phyloP scores from a whole-genome alignment of 2,797 vertebrate genomes.

The Pitangus sulphuratus region DNA sequence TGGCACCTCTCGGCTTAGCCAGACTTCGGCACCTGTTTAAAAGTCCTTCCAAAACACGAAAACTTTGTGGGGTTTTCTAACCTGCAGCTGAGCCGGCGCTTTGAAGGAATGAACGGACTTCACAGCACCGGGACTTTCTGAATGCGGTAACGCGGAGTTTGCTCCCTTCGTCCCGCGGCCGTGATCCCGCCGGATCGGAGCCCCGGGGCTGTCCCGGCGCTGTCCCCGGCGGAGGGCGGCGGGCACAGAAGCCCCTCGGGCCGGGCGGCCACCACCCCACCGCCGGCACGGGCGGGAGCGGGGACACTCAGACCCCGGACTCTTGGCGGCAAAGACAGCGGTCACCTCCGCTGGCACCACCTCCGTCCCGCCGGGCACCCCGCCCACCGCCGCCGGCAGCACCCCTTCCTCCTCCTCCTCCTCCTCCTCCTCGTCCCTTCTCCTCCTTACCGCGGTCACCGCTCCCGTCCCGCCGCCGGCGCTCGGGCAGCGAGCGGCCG shows the following conservation, averaged over 20 bases:
- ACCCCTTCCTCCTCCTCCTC: not conserved
- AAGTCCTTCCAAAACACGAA: not conserved
- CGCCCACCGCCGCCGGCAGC: not conserved
- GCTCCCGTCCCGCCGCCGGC: not conserved
- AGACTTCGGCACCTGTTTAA: not conserved
- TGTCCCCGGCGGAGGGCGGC: not conserved
- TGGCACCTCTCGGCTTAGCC: not conserved
- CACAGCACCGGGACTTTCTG: not conserved
- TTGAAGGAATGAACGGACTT: accelerated
- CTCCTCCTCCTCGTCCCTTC: not conserved
- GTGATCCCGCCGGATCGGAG: not conserved
- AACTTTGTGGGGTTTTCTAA: not conserved
- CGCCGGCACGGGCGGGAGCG: not conserved
- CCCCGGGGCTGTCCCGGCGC: not conserved
- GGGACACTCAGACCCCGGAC: not conserved
- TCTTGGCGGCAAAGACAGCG: not conserved
- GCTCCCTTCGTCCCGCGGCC: not conserved
- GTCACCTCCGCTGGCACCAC: not conserved
- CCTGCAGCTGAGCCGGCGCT: not conserved
- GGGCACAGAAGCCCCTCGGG: not conserved
- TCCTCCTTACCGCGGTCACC: not conserved
- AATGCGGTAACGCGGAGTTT: not conserved
- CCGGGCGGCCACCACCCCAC: not conserved
- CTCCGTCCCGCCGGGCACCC: not conserved
- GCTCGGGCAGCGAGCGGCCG: not conserved